Conservation (phyloP, 2,113 vertebrate species). For the Hyla sarda region DNA sequence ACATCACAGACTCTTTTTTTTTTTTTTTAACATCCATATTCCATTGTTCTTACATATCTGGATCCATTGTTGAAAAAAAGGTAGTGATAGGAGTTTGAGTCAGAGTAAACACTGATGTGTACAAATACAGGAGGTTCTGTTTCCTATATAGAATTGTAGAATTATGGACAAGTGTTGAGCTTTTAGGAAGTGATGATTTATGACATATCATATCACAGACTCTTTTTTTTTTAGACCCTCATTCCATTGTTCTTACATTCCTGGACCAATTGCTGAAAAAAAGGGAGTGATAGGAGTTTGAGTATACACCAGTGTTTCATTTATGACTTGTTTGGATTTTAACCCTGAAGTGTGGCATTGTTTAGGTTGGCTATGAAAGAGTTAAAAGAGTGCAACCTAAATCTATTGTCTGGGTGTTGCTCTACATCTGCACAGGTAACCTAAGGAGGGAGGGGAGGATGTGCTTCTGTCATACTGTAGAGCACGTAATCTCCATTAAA, state of each 20-base stretch:
- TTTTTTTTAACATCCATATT: too few species aligned
- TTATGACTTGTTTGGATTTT: neutral
- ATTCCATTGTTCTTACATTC: neutral
- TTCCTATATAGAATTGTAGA: too few species aligned
- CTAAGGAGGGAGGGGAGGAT: neutral
- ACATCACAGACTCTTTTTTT: too few species aligned
- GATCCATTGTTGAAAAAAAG: too few species aligned
- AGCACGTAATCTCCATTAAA: neutral
- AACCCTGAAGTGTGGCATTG: neutral
- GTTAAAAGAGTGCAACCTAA: neutral
- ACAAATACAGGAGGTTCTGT: too few species aligned
- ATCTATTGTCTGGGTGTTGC: neutral
- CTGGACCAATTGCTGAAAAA: neutral
- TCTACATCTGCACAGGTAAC: slow-evolving; percentile 45
- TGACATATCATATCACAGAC: neutral
- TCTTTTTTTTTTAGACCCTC: neutral
- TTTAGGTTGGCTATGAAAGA: neutral
- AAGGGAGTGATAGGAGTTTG: neutral
- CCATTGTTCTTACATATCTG: too few species aligned
- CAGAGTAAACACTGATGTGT: too few species aligned
- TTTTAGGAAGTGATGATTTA: neutral
- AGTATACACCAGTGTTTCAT: neutral
- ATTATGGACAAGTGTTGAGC: neutral
- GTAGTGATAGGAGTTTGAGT: too few species aligned
- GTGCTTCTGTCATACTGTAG: slow-evolving; percentile 2